These are phyloP conservation scores for Sympetrum striolatum DNA, from an alignment of 2,888 invertebrate genomes.

Conservation along the genomic window DNA sequence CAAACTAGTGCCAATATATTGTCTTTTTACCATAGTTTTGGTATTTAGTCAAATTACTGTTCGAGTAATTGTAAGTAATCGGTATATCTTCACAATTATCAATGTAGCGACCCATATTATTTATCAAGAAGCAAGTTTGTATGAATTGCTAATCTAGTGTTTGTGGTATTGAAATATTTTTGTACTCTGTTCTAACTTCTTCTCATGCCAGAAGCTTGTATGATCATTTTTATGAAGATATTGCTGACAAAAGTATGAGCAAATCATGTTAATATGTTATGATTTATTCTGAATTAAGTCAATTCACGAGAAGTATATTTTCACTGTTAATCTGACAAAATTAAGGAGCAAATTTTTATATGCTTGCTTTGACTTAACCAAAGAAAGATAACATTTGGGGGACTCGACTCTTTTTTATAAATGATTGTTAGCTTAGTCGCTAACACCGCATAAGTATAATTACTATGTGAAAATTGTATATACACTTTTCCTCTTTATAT, in stretches of 20 bases:
- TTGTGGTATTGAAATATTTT: not conserved
- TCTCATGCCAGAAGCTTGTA: not conserved
- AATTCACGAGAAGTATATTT: not conserved
- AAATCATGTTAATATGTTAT: not conserved
- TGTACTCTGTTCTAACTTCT: not conserved
- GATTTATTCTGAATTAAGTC: not conserved
- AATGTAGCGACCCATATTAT: not conserved
- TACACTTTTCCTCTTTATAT: conserved; percentile 36
- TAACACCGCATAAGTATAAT: not conserved
- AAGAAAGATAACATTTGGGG: not conserved
- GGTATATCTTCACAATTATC: not conserved
- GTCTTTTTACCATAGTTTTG: not conserved
- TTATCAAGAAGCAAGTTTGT: not conserved
- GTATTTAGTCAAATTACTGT: not conserved
- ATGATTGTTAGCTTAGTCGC: not conserved
- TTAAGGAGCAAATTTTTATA: not conserved
- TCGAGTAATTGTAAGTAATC: not conserved
- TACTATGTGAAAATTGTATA: conserved; percentile 2
- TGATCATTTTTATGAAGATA: not conserved
- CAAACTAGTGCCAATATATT: not conserved
- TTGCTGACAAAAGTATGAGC: not conserved
- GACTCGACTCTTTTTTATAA: not conserved
- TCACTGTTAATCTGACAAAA: not conserved
- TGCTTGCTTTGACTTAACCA: not conserved
- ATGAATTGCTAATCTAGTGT: not conserved